Evolutionary conservation across 23 tunicate genomes (phyloP).

Genomic region (Trididemnum nubilum): DNA sequence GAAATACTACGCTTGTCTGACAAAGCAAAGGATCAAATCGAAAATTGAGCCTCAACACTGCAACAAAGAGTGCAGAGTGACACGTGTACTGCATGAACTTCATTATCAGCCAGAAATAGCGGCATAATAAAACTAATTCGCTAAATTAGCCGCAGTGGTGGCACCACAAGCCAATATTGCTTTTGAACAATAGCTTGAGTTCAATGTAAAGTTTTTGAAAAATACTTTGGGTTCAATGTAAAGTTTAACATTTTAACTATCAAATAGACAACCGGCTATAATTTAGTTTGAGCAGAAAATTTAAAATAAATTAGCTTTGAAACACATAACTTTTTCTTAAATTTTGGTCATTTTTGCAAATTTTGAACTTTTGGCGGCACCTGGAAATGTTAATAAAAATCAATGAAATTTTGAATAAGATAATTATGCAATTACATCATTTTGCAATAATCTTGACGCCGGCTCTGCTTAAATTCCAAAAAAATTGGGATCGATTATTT

Average conservation of each 20-base stretch:
- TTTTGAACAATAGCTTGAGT: background rate
- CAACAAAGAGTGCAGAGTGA: background rate
- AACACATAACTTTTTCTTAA: background rate
- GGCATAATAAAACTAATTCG: background rate
- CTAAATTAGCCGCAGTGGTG: slow-evolving; percentile 1
- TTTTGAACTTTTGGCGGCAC: slow-evolving; percentile 10
- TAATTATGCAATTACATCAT: background rate
- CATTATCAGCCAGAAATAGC: background rate
- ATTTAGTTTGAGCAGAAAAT: background rate
- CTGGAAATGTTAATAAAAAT: slow-evolving; percentile 10
- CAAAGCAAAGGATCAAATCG: background rate
- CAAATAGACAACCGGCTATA: slow-evolving; percentile 17
- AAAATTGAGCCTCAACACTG: no score
- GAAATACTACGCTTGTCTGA: no score
- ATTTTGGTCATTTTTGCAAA: background rate
- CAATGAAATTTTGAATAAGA: background rate
- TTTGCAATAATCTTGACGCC: background rate
- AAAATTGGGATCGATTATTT: background rate
- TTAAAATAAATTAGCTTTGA: background rate
- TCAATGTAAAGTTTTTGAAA: background rate
- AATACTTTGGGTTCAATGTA: background rate
- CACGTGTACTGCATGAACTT: background rate
- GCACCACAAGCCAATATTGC: slow-evolving; percentile 9
- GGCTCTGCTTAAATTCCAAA: background rate
- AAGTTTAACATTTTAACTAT: background rate